Base-by-base conservation (phyloP, 1,140 invertebrate genomes). In the Euura saliciscinereae region DNA sequence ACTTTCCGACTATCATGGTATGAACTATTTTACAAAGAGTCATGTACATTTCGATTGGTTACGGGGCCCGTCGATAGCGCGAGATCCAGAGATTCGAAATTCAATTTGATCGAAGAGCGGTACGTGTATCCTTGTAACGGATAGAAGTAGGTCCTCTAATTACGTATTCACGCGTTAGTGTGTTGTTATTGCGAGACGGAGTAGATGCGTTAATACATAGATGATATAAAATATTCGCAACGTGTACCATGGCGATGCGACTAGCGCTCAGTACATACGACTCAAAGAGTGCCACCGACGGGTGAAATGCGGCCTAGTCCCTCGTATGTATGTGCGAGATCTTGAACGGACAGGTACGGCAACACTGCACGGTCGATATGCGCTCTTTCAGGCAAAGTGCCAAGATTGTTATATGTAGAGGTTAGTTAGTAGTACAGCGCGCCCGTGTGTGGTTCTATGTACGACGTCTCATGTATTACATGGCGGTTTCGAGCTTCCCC, bases 321-420 rank as follows among this genome's bases (percentile, higher is more conserved):
- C 28, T 28, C 28, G 28, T 72, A 72, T 76, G 81, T 78, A 75
- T 45, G 71, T 64, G 78, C 78, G 77, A 77, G 80, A 74, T 78
- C 71, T 71, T 28, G 28, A 28, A 28, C 28, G 28, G 77, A 76
- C 83, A 76, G 81, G 85, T 78, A 79, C 86, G 86, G 85, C 86
- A 87, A 87, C 86, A 81, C 80, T 75, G 86, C 82, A 83, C 84
- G 86, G 85, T 87, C 86, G 86, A 87, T 87, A 87, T 86, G 83
- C 81, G 28, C 28, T 86, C 84, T 86, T 87, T 86, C 85, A 88
- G 86, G 86, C 86, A 86, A 85, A 85, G 82, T 87, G 86, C 86
- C 86, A 88, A 88, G 86, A 88, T 86, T 87, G 85, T 84, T 81
- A 84, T 85, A 85, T 79, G 83, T 78, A 79, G 72, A 75, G 71